A percentile compares a stretch with the other conserved stretches of the same genome.
Conservation (phyloP, 2,888 invertebrate genomes). For the Aspidapion aeneum region DNA sequence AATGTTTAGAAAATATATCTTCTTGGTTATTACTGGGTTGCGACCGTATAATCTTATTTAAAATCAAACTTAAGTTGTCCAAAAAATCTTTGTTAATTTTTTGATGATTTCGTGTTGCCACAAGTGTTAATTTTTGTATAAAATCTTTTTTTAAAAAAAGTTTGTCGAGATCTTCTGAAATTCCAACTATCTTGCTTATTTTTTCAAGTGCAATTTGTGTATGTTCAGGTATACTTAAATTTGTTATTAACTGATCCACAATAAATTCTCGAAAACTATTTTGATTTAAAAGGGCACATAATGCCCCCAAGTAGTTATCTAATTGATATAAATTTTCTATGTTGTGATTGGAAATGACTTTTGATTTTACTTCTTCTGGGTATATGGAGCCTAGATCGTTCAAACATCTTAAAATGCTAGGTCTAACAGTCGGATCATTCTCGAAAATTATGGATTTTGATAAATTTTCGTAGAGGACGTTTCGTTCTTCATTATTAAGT, state of each 20-base stretch:
- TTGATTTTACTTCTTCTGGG: slow-evolving; percentile 53
- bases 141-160: slow-evolving; percentile 47
- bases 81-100: slow-evolving; percentile 5
- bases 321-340: slow-evolving; percentile 29
- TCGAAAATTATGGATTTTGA: slow-evolving; percentile 50
- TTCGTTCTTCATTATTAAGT: not conserved
- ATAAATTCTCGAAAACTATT: slow-evolving; percentile 52
- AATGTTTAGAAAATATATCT: slow-evolving; percentile 6
- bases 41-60: slow-evolving; percentile 36
- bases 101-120: slow-evolving; percentile 30
- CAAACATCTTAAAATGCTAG: slow-evolving; percentile 51
- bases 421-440: slow-evolving; percentile 48
- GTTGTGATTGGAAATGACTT: slow-evolving; percentile 49
- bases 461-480: slow-evolving; percentile 53
- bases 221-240: slow-evolving; percentile 18
- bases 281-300: slow-evolving; percentile 50
- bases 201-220: slow-evolving; percentile 37
- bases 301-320: slow-evolving; percentile 44
- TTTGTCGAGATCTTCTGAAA: slow-evolving; percentile 38
- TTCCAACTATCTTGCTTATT: slow-evolving; percentile 22
- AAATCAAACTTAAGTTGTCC: slow-evolving; percentile 14
- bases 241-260: slow-evolving; percentile 26
- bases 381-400: slow-evolving; percentile 53
- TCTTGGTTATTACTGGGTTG: slow-evolving; percentile 12
- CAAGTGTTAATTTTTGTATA: slow-evolving; percentile 45